Percentiles rank a stretch among this genome's conserved stretches.
Conservation (phyloP, 2,113 vertebrate genomes). For the Ibidorhyncha struthersii region DNA sequence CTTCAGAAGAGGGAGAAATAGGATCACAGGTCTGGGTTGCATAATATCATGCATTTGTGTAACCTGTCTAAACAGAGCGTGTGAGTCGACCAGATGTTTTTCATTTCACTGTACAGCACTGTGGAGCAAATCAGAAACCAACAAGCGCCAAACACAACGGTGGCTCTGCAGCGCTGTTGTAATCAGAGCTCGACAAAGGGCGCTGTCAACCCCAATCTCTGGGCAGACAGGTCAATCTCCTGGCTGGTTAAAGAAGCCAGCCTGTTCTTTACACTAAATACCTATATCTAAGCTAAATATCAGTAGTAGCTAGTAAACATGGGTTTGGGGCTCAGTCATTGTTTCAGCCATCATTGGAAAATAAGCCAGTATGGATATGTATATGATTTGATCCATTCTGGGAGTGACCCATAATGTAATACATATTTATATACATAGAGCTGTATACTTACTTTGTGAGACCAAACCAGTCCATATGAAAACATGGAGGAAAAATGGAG, state of each 20-base stretch:
- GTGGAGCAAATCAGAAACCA: slow-evolving; percentile 38
- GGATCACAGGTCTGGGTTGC: slow-evolving; percentile 41
- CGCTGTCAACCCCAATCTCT: neutral
- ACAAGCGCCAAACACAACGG: slow-evolving; percentile 26
- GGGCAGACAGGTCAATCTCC: neutral
- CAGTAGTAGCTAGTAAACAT: neutral
- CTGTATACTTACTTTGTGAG: neutral
- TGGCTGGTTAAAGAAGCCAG: neutral
- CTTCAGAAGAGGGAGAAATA: slow-evolving; percentile 29
- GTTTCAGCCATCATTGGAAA: neutral
- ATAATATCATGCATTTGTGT: slow-evolving; percentile 63
- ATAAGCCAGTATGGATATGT: neutral
- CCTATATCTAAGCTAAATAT: neutral
- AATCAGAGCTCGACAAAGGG: slow-evolving; percentile 32
- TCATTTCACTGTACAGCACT: slow-evolving; percentile 48
- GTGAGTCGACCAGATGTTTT: slow-evolving; percentile 71
- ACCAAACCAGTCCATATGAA: neutral
- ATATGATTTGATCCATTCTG: neutral
- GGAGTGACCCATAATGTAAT: neutral
- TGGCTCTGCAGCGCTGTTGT: slow-evolving; percentile 20
- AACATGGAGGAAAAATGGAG: neutral
- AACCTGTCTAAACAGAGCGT: slow-evolving; percentile 55
- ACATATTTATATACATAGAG: neutral
- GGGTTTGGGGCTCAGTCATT: neutral
- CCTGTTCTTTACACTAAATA: neutral